Conservation (phyloP, 1,140 invertebrate species). For the Zaprionus davidi region DNA sequence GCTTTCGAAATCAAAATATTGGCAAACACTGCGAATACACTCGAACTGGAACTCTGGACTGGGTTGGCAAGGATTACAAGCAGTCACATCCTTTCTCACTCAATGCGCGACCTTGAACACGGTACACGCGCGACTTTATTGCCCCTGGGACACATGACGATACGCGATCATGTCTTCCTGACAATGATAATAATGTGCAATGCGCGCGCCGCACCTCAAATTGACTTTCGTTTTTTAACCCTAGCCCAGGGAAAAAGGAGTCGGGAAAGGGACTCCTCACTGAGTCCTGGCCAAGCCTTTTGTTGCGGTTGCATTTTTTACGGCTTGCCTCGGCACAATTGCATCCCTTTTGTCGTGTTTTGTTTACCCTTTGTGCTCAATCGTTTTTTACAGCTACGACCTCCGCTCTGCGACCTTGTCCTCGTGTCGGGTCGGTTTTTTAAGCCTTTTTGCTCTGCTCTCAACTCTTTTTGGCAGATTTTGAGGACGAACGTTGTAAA, state of each 20-base stretch:
- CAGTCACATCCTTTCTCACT: slow-evolving; percentile 66
- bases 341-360: slow-evolving; percentile 57
- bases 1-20: slow-evolving; percentile 82
- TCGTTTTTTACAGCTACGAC: neutral
- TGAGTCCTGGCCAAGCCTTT: slow-evolving; percentile 31
- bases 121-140: neutral
- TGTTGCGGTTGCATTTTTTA: slow-evolving; percentile 78
- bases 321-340: slow-evolving; percentile 51
- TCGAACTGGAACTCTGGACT: slow-evolving; percentile 14
- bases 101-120: slow-evolving; percentile 31
- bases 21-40: slow-evolving; percentile 61
- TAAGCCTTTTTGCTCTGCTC: slow-evolving; percentile 78
- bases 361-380: slow-evolving; percentile 10
- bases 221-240: slow-evolving; percentile 71
- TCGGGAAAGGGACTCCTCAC: neutral
- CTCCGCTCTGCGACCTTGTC: neutral
- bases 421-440: slow-evolving; percentile 56
- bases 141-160: neutral
- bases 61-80: slow-evolving; percentile 61
- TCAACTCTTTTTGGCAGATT: slow-evolving; percentile 60
- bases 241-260: neutral
- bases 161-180: neutral
- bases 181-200: slow-evolving; percentile 54
- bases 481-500: slow-evolving; percentile 44
- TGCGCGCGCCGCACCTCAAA: slow-evolving; percentile 40